Conservation (phyloP, 2,888 invertebrate species). For the Cheilosia vernalis region DNA sequence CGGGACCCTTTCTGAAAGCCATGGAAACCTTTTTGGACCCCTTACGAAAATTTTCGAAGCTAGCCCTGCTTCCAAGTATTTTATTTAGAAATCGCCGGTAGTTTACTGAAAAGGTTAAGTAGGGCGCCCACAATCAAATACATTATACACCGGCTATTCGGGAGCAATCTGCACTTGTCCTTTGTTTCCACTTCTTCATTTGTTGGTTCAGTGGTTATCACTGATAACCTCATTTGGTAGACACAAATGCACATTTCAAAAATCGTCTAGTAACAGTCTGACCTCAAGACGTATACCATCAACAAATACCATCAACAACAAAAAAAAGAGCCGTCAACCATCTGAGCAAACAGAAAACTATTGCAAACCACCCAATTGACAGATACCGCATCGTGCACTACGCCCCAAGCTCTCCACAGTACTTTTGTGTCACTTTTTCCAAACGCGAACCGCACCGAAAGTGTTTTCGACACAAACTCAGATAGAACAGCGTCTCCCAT, state of each 20-base stretch:
- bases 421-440: slow-evolving; percentile 55
- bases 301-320: slow-evolving; percentile 5
- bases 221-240: slow-evolving; percentile 53
- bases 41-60: too few relatives aligned
- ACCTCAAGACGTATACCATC: slow-evolving; percentile 28
- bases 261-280: slow-evolving; percentile 40
- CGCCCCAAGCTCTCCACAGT: slow-evolving; percentile 10
- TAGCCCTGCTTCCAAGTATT: too few relatives aligned
- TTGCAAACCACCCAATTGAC: slow-evolving; percentile 28
- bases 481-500: slow-evolving; percentile 40
- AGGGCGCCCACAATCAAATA: too few relatives aligned
- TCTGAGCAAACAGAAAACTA: slow-evolving; percentile 30
- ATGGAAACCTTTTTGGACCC: too few relatives aligned
- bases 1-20: too few relatives aligned
- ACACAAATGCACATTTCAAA: slow-evolving; percentile 43
- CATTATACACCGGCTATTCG: too few relatives aligned
- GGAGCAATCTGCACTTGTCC: too few relatives aligned
- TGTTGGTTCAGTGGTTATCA: slow-evolving; percentile 4
- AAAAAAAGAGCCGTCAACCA: slow-evolving; percentile 30
- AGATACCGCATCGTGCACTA: slow-evolving; percentile 12
- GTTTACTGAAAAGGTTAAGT: too few relatives aligned
- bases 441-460: slow-evolving; percentile 61
- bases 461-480: slow-evolving; percentile 59
- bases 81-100: too few relatives aligned
- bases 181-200: slow-evolving; percentile 39